These are phyloP conservation scores for Endomychus coccineus DNA, from an alignment of 2,888 invertebrate species.

Conservation along the genomic window DNA sequence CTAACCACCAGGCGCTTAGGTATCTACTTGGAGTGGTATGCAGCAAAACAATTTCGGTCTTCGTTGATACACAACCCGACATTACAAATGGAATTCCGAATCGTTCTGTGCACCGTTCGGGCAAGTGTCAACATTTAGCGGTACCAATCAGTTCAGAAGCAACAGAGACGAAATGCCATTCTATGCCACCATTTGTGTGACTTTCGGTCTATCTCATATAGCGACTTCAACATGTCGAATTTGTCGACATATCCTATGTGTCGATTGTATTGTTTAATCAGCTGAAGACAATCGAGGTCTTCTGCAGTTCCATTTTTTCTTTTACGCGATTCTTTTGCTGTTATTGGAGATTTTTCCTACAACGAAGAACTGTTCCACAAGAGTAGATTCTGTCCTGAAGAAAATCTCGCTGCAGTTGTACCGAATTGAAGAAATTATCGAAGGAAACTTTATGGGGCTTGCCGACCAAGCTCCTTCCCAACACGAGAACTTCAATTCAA, in stretches of 20 bases:
- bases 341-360: background rate
- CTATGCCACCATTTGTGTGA: no score
- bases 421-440: background rate
- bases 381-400: background rate
- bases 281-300: background rate
- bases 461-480: no score
- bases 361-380: background rate
- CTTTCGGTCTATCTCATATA: conserved; percentile 14
- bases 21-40: no score
- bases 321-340: background rate
- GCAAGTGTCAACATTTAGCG: no score
- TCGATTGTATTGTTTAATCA: background rate
- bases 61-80: no score
- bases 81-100: no score
- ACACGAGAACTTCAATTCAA: no score
- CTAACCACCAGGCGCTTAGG: no score
- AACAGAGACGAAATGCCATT: no score
- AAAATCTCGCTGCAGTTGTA: background rate
- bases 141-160: no score
- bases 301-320: background rate
- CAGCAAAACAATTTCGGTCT: no score
- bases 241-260: background rate
- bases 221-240: conserved; percentile 1
- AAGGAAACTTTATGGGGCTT: background rate
- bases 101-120: no score